These are phyloP conservation scores for Pogonognathellus flavescens DNA, from an alignment of 1,140 invertebrate species.

Conservation along the genomic window DNA sequence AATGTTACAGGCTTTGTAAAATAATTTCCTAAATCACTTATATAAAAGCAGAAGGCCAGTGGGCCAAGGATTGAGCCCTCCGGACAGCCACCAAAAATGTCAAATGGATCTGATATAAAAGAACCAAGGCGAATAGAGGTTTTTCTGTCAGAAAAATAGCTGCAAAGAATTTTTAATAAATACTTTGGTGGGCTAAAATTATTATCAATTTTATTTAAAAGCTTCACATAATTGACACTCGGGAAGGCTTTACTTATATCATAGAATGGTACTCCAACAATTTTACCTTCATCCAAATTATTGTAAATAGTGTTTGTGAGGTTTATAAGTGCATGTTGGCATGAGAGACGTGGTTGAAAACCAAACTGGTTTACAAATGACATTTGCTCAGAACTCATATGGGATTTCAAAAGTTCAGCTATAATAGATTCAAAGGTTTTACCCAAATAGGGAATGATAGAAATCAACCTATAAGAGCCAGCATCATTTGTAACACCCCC, in stretches of 20 bases:
- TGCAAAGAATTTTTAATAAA: background rate
- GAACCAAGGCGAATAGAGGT: background rate
- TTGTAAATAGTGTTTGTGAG: background rate
- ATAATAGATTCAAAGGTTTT: background rate
- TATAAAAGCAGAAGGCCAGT: background rate
- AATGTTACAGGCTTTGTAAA: background rate
- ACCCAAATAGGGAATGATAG: background rate
- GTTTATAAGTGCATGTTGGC: background rate
- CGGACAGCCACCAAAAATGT: background rate
- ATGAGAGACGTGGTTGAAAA: background rate
- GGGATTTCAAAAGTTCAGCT: background rate
- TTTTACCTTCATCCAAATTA: background rate
- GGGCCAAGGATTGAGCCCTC: background rate
- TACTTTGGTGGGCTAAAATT: background rate
- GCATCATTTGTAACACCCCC: background rate
- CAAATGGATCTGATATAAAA: background rate
- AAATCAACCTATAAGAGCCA: background rate
- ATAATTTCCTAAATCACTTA: background rate
- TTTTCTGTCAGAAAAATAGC: background rate
- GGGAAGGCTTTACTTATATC: slow-evolving; percentile 6
- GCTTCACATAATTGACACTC: background rate
- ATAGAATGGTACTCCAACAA: background rate
- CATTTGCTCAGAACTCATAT: background rate
- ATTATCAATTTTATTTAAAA: background rate
- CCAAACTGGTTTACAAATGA: background rate